Conservation (phyloP, 1,140 invertebrate species). For the Phenacoccus solenopsis region DNA sequence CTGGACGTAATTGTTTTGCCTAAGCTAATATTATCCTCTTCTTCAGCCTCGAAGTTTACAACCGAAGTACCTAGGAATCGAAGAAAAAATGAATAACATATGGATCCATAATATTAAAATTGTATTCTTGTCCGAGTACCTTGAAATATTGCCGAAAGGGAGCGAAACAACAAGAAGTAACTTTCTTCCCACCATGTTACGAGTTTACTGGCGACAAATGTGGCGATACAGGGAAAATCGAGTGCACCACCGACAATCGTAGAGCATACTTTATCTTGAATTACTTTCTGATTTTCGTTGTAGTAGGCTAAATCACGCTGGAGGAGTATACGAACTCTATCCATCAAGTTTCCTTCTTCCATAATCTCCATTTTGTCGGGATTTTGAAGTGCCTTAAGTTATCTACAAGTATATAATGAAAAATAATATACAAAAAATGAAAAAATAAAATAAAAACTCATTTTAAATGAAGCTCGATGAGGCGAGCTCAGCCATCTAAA, state of each 20-base stretch:
- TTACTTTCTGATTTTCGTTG: constrained; percentile 58
- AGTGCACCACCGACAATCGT: constrained; percentile 58
- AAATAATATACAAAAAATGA: too few species aligned
- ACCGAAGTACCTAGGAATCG: neutral
- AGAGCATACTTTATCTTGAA: constrained; percentile 57
- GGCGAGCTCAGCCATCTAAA: too few species aligned
- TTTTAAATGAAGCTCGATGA: too few species aligned
- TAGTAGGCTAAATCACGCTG: constrained; percentile 68
- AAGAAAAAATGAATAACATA: too few species aligned
- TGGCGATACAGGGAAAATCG: constrained; percentile 64
- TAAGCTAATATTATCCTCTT: constrained; percentile 15
- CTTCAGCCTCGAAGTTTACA: neutral
- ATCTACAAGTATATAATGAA: too few species aligned
- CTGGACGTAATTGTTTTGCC: neutral
- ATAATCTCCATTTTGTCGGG: constrained; percentile 55
- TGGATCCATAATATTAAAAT: too few species aligned
- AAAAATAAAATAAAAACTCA: too few species aligned
- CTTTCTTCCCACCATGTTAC: constrained; percentile 64
- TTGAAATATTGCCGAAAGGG: constrained; percentile 37
- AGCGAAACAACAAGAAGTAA: constrained; percentile 43
- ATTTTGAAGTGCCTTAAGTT: too few species aligned
- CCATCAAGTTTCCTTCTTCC: constrained; percentile 73
- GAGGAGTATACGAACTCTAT: constrained; percentile 58
- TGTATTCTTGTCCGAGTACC: too few species aligned
- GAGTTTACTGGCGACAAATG: constrained; percentile 64